These are phyloP conservation scores for Thalassoma bifasciatum DNA, from an alignment of 2,113 vertebrate species.

Conservation along the genomic window DNA sequence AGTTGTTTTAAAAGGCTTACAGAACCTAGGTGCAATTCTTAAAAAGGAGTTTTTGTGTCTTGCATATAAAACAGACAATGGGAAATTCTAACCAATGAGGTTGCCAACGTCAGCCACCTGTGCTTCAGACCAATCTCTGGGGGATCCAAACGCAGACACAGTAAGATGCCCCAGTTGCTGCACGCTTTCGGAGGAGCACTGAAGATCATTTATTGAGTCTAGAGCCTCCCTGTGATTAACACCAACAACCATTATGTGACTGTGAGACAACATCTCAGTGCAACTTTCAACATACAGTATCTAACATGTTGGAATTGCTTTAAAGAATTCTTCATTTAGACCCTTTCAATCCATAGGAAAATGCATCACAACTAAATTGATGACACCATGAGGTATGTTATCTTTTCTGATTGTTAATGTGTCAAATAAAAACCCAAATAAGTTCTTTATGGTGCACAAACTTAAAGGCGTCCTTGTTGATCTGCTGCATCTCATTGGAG, in stretches of 20 bases:
- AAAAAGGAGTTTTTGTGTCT: neutral
- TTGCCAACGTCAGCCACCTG: conserved; percentile 65
- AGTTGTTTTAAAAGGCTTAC: neutral
- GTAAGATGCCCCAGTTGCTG: conserved; percentile 62
- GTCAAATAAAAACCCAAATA: too few species aligned
- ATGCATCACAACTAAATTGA: too few species aligned
- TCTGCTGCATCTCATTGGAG: conserved; percentile 55
- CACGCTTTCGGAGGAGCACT: conserved; percentile 44
- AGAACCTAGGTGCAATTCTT: neutral
- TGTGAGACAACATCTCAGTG: too few species aligned
- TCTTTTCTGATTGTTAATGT: neutral
- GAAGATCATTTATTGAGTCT: conserved; percentile 48
- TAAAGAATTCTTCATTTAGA: too few species aligned
- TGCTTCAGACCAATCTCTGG: conserved; percentile 67
- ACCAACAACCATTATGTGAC: too few species aligned
- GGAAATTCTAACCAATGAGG: conserved; percentile 69
- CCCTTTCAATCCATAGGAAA: too few species aligned
- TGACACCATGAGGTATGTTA: too few species aligned
- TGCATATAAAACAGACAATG: neutral
- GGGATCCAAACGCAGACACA: conserved; percentile 59
- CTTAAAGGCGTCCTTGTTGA: conserved; percentile 67
- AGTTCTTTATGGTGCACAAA: conserved; percentile 41
- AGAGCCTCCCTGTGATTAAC: conserved; percentile 73
- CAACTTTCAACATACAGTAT: too few species aligned
- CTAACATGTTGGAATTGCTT: too few species aligned